Conservation (phyloP, 2,888 invertebrate genomes). For the Hirtodrosophila alboralis region DNA sequence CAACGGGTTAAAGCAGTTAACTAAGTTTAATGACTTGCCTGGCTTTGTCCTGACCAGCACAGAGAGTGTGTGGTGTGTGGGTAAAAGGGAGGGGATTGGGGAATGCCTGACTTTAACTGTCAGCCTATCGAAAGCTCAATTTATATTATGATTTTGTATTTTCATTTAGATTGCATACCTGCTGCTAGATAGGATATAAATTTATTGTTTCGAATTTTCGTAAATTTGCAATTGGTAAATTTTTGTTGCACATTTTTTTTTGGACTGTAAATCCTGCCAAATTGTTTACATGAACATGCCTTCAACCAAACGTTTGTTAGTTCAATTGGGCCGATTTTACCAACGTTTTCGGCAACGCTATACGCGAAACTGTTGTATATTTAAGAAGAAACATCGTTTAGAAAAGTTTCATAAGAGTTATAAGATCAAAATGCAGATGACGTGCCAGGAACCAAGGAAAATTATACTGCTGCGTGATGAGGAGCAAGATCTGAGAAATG, state of each 20-base stretch:
- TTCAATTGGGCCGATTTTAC: constrained; percentile 17
- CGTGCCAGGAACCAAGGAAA: not conserved
- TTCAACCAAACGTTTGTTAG: constrained; percentile 21
- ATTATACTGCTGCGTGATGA: not conserved
- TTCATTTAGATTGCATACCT: constrained; percentile 1
- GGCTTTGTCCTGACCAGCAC: constrained; percentile 13
- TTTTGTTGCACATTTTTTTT: no score
- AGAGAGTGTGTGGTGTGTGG: not conserved
- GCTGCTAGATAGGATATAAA: constrained; percentile 2
- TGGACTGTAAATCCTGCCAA: no score
- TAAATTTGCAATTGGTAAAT: no score
- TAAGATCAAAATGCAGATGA: not conserved
- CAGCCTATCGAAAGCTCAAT: not conserved
- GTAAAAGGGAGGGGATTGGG: not conserved
- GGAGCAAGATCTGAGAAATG: not conserved
- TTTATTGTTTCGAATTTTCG: constrained; percentile 13
- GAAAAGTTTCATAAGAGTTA: no score
- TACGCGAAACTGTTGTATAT: not conserved
- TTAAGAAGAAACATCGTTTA: constrained; percentile 3
- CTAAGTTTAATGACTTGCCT: constrained; percentile 64
- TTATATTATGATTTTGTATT: constrained; percentile 8
- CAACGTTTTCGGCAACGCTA: constrained; percentile 16
- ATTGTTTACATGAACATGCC: constrained; percentile 13
- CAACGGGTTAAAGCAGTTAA: constrained; percentile 65
- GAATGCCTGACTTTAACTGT: constrained; percentile 1